Base-by-base conservation (phyloP, 2,797 vertebrate species). In the Muscicapa comitata region DNA sequence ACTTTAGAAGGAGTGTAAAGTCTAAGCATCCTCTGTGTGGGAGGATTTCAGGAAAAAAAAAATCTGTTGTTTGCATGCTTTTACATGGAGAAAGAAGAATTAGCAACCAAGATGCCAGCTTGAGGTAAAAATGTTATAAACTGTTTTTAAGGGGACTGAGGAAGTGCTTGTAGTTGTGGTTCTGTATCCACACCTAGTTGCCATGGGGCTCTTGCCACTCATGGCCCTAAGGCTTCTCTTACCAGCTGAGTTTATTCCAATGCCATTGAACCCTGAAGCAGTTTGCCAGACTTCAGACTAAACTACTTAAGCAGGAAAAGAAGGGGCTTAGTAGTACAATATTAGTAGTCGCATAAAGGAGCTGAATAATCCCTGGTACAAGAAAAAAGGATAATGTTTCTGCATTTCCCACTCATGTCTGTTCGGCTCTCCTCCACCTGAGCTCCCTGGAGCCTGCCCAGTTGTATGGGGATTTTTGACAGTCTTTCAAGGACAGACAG, bases 1-100 rank as follows among this genome's bases (percentile, higher is more conserved):
- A 86, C 92, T 94, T 97, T 97, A 92, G 95, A 97, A 96, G 91
- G 94, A 93, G 51, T 42, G 61, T 73, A 81, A 92, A 93, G 80
- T 90, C 67, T 95, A 67, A 91, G 85, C 87, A 78, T 93, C 54
- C 72, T 89, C 55, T 66, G 47, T 45, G 62, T 94, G 47, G 75
- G 72, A 89, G 58, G 55, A 82, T 48, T 96, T 96, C 70, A 88
- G 83, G 83, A 18, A 37, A 31, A 38, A 37, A 66, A 21, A 89
- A 42, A 42, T 76, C 74, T 81, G 51, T 86, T 83, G 42, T 92
- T 88, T 84, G 19, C 53, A 19, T 58, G 47, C 4, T 59, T 95
- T 92, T 84, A 51, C 71, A 71, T 24, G 8, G 28, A 82, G 35
- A 88, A 80, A 77, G 20, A 48, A 15, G 24, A 74, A 93, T 85